A percentile compares a stretch with the other conserved stretches of the same genome.
Conservation (phyloP, 2,888 invertebrate species). For the Incurvaria masculella region DNA sequence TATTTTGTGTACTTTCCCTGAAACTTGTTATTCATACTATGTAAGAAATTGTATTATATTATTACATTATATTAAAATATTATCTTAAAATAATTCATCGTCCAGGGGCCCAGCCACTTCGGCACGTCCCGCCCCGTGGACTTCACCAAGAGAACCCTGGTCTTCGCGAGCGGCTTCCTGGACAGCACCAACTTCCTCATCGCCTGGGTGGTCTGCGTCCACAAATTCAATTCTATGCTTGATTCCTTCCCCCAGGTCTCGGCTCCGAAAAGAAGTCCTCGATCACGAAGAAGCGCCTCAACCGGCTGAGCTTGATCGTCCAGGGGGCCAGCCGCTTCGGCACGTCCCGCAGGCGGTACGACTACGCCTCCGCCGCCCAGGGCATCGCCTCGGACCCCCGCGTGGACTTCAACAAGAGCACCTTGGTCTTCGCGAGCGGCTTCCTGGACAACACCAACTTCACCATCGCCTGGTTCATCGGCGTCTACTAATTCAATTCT, state of each 20-base stretch:
- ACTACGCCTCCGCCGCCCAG: conserved; percentile 27
- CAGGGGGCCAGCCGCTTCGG: conserved; percentile 18
- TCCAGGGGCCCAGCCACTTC: conserved; percentile 30
- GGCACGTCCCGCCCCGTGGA: conserved; percentile 30
- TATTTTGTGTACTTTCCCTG: too few relatives aligned
- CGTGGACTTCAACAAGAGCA: conserved; percentile 12
- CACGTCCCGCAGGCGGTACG: conserved; percentile 19
- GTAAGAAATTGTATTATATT: too few relatives aligned
- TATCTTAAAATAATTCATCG: conserved; percentile 37
- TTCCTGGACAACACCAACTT: conserved; percentile 6
- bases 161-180: conserved; percentile 41
- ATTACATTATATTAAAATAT: too few relatives aligned
- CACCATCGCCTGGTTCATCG: background rate
- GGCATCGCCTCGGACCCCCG: conserved; percentile 8
- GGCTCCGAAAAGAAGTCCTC: conserved; percentile 24
- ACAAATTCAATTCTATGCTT: too few relatives aligned
- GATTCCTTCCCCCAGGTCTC: conserved; percentile 35
- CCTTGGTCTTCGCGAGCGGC: conserved; percentile 8
- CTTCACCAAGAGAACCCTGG: conserved; percentile 37
- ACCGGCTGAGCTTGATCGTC: conserved; percentile 24
- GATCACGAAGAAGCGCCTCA: conserved; percentile 28
- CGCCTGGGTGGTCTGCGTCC: conserved; percentile 36
- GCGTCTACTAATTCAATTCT: too few relatives aligned
- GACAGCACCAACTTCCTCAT: conserved; percentile 43
- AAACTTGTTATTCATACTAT: too few relatives aligned